These are phyloP conservation scores for Myoxocephalus aenaeus DNA, from an alignment of 2,797 vertebrate species.

Conservation along the genomic window DNA sequence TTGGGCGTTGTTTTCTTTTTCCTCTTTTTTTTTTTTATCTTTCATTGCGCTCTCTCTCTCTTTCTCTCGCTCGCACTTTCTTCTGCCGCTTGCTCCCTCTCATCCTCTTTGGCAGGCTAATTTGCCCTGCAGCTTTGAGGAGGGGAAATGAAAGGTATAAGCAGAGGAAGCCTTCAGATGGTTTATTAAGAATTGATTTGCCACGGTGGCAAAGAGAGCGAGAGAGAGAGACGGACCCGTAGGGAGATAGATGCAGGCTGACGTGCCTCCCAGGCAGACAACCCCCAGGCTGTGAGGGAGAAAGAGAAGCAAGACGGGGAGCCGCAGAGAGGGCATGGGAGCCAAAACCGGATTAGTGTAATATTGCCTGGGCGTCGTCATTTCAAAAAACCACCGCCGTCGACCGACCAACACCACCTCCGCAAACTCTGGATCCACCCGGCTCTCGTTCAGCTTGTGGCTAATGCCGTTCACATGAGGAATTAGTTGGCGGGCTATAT, in stretches of 20 bases:
- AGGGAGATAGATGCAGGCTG: conserved; percentile 58
- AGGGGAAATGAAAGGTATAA: conserved; percentile 71
- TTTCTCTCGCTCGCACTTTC: conserved; percentile 42
- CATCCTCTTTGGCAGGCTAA: conserved; percentile 72
- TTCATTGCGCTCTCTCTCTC: background rate
- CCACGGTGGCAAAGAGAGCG: conserved; percentile 65
- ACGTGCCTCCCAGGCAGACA: conserved; percentile 73
- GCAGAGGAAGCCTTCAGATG: conserved; percentile 69
- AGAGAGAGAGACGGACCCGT: conserved; percentile 45
- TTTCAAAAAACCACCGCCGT: background rate
- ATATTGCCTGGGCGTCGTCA: conserved; percentile 26
- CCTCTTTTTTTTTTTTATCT: conserved; percentile 19
- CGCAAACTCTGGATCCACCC: conserved; percentile 15
- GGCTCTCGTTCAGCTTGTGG: conserved; percentile 20
- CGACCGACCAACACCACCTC: conserved; percentile 7
- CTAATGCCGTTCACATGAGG: background rate
- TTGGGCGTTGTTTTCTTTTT: conserved; percentile 20
- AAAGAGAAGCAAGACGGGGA: conserved; percentile 7
- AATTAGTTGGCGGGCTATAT: conserved; percentile 18
- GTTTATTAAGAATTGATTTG: conserved; percentile 79
- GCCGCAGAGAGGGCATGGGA: conserved; percentile 15
- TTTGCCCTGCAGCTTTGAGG: conserved; percentile 71
- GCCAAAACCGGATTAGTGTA: conserved; percentile 24
- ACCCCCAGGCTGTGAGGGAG: conserved; percentile 40
- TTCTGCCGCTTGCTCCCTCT: conserved; percentile 61